Conservation (phyloP, 2,113 vertebrate species). For the Carettochelys insculpta region DNA sequence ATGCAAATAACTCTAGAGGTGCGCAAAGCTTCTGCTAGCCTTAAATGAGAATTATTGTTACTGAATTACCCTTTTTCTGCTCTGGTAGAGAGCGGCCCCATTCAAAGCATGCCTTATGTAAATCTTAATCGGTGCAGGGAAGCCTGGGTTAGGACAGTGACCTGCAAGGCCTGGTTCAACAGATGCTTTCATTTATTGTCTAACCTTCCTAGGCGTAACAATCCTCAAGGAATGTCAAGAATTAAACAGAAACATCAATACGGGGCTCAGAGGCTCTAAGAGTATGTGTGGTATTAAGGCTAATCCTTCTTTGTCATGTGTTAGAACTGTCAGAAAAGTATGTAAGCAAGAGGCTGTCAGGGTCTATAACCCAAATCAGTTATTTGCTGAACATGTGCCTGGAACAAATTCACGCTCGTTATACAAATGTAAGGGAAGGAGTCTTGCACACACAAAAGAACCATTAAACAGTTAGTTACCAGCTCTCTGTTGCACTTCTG, state of each 20-base stretch:
- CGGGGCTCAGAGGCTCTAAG: not conserved
- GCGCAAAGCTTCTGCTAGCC: not conserved
- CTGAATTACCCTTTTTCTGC: not conserved
- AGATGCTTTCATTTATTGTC: not conserved
- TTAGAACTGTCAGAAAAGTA: not conserved
- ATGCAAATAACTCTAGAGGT: not conserved
- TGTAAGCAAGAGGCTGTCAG: not conserved
- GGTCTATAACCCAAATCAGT: conserved; percentile 10
- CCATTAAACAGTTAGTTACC: not conserved
- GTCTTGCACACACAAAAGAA: not conserved
- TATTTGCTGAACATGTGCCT: not conserved
- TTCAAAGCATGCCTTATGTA: not conserved
- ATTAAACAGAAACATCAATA: conserved; percentile 31
- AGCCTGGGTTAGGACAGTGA: not conserved
- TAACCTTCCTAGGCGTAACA: not conserved
- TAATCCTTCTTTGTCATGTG: not conserved
- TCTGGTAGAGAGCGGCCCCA: not conserved
- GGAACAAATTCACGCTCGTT: not conserved
- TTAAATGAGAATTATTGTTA: not conserved
- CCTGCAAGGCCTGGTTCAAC: not conserved
- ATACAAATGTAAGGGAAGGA: not conserved
- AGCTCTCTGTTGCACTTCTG: not conserved
- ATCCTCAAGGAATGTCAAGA: conserved; percentile 45
- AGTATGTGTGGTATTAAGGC: not conserved
- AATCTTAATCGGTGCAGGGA: not conserved